Base-by-base conservation (phyloP, 30 jellyfish, hydroid and myxozoan species). In the Aurelia sp. region DNA sequence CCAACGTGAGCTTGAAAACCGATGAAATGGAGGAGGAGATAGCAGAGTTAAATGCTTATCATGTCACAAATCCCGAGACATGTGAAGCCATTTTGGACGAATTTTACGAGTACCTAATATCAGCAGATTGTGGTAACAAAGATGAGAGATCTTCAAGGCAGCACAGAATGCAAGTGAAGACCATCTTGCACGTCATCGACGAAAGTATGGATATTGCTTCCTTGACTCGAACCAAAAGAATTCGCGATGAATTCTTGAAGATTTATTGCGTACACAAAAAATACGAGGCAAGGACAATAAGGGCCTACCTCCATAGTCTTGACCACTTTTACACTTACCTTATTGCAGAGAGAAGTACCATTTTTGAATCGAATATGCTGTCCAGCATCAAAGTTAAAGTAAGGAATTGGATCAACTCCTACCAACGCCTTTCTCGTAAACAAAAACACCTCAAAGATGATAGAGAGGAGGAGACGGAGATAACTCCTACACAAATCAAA, bases 181-280 rank as follows among this genome's bases (percentile, higher is more conserved):
- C 35, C 16, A 76, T 76, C 21, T 27, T 76, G 4, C 55, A 76
- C 31, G 87, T 76, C 40, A 66, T 59, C 4, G 87, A 76, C 22
- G 78, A 62, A 4, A n/a, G 51, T 21, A 58, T 37, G 62, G 51
- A 76, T 66, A 62, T 40, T 58, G 78, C 62, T 21, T 58, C 67
- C 78, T 76, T 76, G 67, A 27, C 63, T 64, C 31, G 47, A 50
- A 76, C 78, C 19, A 76, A 76, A 53, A 20, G 11, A 9, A 57
- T 76, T 20, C 37, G 66, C 23, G 87, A 76, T 37, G 47, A 58
- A 58, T 76, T 76, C 66, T 76, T 76, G 48, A 76, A 76, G 67
- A 76, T 58, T 2, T 76, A 76, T 41, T 76, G 87, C 78, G 67
- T 76, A 23, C 87, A 76, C 13, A 76, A 76, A 66, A 62, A 76